Evolutionary conservation across 37 sponge, comb jelly and placozoan genomes (phyloP).

Genomic region (Spongia lamella): DNA sequence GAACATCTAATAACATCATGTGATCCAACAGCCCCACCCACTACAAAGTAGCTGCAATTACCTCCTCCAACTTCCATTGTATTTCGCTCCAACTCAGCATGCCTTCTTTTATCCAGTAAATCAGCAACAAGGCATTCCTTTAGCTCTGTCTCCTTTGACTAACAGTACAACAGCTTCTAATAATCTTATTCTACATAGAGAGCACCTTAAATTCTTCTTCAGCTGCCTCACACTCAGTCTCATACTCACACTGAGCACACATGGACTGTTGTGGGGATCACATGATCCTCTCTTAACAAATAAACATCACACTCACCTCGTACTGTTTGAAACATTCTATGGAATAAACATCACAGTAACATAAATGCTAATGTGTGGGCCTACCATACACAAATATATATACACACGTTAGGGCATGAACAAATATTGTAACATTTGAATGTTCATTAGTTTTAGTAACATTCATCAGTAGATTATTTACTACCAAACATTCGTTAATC

Average conservation of each 20-base stretch:
- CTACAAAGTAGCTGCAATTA: slow-evolving; percentile 25
- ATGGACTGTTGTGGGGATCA: neutral
- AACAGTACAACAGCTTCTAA: neutral
- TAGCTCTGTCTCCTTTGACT: slow-evolving; percentile 67
- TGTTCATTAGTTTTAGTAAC: too few relatives aligned
- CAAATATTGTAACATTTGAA: too few relatives aligned
- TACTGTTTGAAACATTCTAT: slow-evolving; percentile 1
- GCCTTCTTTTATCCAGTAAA: slow-evolving; percentile 71
- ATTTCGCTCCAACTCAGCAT: slow-evolving; percentile 38
- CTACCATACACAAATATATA: too few relatives aligned
- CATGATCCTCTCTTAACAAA: too few relatives aligned
- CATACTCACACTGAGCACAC: slow-evolving; percentile 51
- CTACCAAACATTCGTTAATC: too few relatives aligned
- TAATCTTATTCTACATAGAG: neutral
- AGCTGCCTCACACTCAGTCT: slow-evolving; percentile 63
- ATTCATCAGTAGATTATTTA: too few relatives aligned
- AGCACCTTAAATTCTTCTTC: slow-evolving; percentile 64
- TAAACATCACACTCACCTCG: slow-evolving; percentile 11
- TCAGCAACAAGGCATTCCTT: slow-evolving; percentile 70
- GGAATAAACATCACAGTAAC: neutral
- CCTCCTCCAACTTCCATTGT: slow-evolving; percentile 56
- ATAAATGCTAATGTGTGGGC: neutral
- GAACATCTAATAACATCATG: slow-evolving; percentile 49
- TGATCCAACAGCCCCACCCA: neutral
- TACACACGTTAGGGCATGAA: too few relatives aligned